Base-by-base conservation (phyloP, 1,140 invertebrate genomes). In the Tenebrio molitor region DNA sequence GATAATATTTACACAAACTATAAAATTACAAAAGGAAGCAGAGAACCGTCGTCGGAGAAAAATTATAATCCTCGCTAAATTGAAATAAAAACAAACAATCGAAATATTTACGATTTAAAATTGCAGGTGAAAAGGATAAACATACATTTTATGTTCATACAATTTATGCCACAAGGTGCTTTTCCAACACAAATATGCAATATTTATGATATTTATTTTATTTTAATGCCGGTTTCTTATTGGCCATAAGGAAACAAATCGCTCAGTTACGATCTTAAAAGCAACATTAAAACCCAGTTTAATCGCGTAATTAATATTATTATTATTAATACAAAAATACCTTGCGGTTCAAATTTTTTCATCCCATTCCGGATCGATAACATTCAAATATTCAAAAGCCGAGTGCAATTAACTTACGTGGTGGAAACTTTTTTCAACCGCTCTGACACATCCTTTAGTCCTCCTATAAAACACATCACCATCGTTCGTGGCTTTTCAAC, bases 91-190 rank as follows among this genome's bases (percentile, higher is more conserved):
- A 58, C 23, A 58, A 58, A 58, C 50, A 58, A 58, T 58, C 50
- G 23, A 58, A 69, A 70, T 70, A 70, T 70, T 70, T 70, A 70
- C 68, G 68, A 70, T 62, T 62, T 62, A 42, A 70, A 70, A 70
- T 70, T 70, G 50, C 68, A 70, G 68, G 68, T 70, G 68, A 62
- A 62, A 70, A 70, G 50, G 68, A 70, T 70, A 58, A 70, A 70
- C 36, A 63, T 41, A 39, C 19, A 14, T 70, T 62, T 70, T 58
- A 70, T 41, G 68, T 62, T 23, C 33, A 25, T 63, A 62, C 16
- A 70, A 62, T 70, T 70, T 62, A 70, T 70, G 34, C 68, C 68
- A 70, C 62, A 64, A 63, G 62, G 62, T 72, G 62, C 44, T 69
- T 66, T 65, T 46, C 64, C 39, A 66, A 66, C 36, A 66, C 64